Evolutionary conservation across 2,797 vertebrate species (phyloP).

Genomic region (Poeciliopsis gracilis): DNA sequence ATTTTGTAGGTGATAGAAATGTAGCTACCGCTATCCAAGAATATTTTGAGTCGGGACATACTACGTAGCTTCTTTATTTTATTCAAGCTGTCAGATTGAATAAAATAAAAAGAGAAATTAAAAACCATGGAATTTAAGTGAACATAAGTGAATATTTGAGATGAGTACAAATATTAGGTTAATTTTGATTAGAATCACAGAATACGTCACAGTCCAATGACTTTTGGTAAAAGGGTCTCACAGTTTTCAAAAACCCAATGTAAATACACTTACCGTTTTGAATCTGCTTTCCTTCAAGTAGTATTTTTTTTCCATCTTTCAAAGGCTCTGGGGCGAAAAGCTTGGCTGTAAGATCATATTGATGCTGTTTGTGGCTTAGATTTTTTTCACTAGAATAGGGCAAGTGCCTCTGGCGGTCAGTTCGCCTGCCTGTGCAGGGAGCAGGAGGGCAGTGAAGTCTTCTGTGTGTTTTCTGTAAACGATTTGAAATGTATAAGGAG

Average conservation of each 20-base stretch:
- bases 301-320: constrained; percentile 65
- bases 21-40: no score
- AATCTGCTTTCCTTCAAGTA: constrained; percentile 29
- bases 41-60: no score
- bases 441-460: constrained; percentile 55
- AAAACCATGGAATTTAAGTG: not conserved
- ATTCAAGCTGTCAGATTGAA: not conserved
- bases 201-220: constrained; percentile 39
- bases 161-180: constrained; percentile 1
- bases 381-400: constrained; percentile 60
- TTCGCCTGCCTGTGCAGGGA: constrained; percentile 50
- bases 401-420: constrained; percentile 46
- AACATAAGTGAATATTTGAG: constrained; percentile 3
- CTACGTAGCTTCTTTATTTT: no score
- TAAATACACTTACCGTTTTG: constrained; percentile 46
- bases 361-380: constrained; percentile 61
- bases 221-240: constrained; percentile 31
- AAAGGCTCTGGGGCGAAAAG: constrained; percentile 60
- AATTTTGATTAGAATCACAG: constrained; percentile 32
- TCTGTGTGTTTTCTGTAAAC: constrained; percentile 77
- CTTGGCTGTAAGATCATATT: constrained; percentile 70
- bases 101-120: not conserved
- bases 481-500: constrained; percentile 52
- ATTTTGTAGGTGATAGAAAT: no score
- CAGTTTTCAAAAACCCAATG: constrained; percentile 38